Conservation (phyloP, 2,797 vertebrate genomes). For the Sphenopsis melanotis region DNA sequence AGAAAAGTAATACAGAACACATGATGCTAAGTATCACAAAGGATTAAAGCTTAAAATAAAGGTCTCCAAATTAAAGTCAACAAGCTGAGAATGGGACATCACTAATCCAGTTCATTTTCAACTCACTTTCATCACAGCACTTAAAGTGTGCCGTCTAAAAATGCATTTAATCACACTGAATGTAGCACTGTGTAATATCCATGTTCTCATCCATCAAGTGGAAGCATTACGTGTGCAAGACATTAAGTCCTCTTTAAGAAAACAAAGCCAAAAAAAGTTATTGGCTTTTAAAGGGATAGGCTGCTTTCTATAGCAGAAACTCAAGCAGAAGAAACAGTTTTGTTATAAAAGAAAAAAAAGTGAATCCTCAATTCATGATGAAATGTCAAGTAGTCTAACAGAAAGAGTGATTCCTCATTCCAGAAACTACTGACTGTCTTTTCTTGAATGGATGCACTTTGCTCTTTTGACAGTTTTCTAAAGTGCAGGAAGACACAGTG, state of each 20-base stretch:
- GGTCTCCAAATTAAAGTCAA: background rate
- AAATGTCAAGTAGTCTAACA: background rate
- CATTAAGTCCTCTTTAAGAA: background rate
- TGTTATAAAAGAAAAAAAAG: background rate
- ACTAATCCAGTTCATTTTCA: background rate
- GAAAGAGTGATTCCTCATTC: background rate
- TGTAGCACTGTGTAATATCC: background rate
- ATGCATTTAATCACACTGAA: background rate
- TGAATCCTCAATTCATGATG: background rate
- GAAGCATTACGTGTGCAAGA: background rate
- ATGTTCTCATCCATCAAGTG: background rate
- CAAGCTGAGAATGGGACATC: background rate
- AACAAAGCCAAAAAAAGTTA: background rate
- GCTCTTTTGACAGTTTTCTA: background rate
- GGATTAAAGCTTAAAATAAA: background rate
- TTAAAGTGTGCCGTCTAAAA: background rate
- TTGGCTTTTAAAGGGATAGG: background rate
- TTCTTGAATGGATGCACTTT: background rate
- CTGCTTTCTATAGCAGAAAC: background rate
- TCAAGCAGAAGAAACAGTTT: background rate
- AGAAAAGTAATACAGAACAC: background rate
- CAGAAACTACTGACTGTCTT: background rate
- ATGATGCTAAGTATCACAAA: background rate
- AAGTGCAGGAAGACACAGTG: background rate
- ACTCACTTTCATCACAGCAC: background rate